Percentiles rank a stretch among this genome's conserved stretches.
These are phyloP conservation scores for Rhagophthalmus giganteus DNA, from an alignment of 2,888 invertebrate genomes.

Conservation along the genomic window DNA sequence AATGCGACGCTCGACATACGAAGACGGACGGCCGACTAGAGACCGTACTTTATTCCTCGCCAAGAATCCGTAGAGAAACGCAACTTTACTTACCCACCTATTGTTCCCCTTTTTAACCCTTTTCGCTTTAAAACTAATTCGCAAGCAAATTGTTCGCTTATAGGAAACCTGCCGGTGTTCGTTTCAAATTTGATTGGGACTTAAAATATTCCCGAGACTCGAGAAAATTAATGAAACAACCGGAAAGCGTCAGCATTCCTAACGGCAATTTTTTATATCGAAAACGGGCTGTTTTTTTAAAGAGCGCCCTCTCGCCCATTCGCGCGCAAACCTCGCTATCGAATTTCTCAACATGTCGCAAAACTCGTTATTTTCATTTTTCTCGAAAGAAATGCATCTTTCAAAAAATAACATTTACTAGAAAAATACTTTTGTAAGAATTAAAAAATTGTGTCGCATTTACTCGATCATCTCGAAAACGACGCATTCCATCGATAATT, in stretches of 20 bases:
- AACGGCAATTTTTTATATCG: no score
- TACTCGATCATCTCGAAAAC: no score
- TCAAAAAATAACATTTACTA: no score
- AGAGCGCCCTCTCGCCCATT: no score
- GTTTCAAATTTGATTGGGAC: not conserved
- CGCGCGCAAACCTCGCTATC: no score
- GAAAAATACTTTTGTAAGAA: no score
- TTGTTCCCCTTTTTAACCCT: not conserved
- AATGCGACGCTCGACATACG: constrained; percentile 29
- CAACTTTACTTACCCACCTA: no score
- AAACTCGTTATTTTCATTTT: not conserved
- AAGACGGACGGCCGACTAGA: constrained; percentile 29
- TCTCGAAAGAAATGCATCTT: not conserved
- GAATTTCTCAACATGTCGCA: not conserved
- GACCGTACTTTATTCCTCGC: not conserved
- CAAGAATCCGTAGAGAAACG: not conserved
- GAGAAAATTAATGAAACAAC: not conserved
- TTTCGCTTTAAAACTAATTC: not conserved
- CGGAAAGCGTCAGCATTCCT: no score
- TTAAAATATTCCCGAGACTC: not conserved
- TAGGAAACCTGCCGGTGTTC: not conserved
- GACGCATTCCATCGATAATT: no score
- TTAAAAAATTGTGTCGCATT: no score
- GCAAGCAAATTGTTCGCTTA: not conserved
- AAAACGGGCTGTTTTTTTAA: no score